Base-by-base conservation (phyloP, 2,797 vertebrate genomes). In the Gorsachius magnificus region DNA sequence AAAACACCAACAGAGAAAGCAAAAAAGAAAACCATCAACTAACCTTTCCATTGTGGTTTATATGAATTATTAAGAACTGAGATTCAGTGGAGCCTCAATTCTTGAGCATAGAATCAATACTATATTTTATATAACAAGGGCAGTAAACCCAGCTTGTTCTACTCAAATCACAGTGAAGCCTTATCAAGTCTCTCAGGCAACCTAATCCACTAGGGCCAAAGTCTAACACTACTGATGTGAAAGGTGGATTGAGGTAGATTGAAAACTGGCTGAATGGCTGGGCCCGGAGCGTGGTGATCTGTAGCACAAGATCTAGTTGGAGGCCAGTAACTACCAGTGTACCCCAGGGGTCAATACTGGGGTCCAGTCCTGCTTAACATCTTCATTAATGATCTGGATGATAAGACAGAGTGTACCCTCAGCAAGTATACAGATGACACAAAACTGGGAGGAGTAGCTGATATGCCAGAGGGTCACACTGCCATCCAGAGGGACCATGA, bases 51-150 rank as follows among this genome's bases (percentile, higher is more conserved):
- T 60, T 90, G 61, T 88, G 83, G 66, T 89, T 94, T 93, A 87
- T 96, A 96, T 96, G 74, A 97, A 97, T 96, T 97, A 97, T 96
- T 97, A 93, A 97, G 90, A 79, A 90, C 87, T n/a, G 60, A 95
- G 94, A 95, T 93, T 94, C 91, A 94, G 87, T 63, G 70, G 7
- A 95, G 93, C 74, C 83, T 95, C 94, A 95, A 8, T 72, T 95
- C 89, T 83, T 63, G 77, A 94, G 74, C 83, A 84, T 3, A 72
- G 88, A 96, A 97, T 96, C 96, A 87, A 97, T 97, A 96, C 54
- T 87, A 6, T 82, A 93, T 96, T 95, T 96, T 95, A 96, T 97
- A 84, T 94, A 95, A 94, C 87, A 89, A 66, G 85, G 33, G 77
- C 93, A 93, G 43, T 76, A 96, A 90, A 84, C 26, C 83, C 83